phyloP scores from a whole-genome alignment of 2,113 vertebrate genomes.

The Antigone vipio region DNA sequence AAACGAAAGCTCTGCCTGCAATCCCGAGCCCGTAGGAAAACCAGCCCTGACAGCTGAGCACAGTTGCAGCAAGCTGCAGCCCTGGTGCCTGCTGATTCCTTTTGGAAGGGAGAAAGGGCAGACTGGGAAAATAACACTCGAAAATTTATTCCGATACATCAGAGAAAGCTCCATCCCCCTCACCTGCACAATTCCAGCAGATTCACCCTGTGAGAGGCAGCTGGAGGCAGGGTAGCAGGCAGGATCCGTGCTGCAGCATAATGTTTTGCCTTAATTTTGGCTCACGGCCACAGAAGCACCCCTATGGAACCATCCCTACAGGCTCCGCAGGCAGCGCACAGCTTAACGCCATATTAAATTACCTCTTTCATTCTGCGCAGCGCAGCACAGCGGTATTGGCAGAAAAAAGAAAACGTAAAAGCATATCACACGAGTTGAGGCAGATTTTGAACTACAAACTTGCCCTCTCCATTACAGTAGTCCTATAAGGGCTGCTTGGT shows the following conservation, averaged over 20 bases:
- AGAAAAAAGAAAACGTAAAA: neutral
- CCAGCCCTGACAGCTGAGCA: neutral
- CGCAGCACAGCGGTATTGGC: neutral
- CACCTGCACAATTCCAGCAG: neutral
- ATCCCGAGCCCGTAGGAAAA: neutral
- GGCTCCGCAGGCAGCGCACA: neutral
- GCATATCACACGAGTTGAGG: neutral
- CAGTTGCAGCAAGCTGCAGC: neutral
- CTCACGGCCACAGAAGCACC: neutral
- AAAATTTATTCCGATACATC: neutral
- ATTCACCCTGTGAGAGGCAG: neutral
- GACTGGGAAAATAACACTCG: neutral
- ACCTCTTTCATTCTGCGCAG: neutral
- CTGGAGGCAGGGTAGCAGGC: neutral
- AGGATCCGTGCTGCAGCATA: neutral
- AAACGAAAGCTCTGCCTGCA: neutral
- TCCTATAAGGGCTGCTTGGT: neutral
- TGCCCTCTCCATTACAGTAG: neutral
- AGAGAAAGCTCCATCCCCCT: neutral
- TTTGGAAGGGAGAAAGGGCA: neutral
- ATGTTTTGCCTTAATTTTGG: constrained; percentile 19
- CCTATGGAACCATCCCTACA: neutral
- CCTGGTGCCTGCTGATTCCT: neutral
- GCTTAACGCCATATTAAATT: constrained; percentile 39
- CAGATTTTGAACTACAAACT: neutral